Conservation (phyloP, 2,113 vertebrate species). For the Podarcis raffonei region DNA sequence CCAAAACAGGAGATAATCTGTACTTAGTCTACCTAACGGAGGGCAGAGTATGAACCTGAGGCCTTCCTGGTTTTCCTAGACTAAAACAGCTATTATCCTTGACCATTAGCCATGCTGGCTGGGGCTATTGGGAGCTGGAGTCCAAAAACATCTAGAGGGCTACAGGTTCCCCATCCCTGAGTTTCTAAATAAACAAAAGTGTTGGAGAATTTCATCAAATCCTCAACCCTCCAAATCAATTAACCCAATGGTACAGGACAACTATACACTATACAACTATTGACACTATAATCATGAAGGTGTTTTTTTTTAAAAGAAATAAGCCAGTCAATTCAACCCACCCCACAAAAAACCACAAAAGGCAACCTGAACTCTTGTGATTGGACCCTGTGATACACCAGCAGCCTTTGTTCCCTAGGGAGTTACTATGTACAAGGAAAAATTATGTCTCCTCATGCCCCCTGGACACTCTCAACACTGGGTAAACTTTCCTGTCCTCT, state of each 20-base stretch:
- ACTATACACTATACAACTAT: too few relatives aligned
- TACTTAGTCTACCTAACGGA: neutral
- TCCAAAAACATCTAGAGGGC: too few relatives aligned
- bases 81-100: too few relatives aligned
- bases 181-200: neutral
- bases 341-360: too few relatives aligned
- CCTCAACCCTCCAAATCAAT: neutral
- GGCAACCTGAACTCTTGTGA: neutral
- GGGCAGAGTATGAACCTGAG: too few relatives aligned
- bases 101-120: too few relatives aligned
- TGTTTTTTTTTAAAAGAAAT: neutral
- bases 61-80: too few relatives aligned
- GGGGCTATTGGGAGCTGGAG: too few relatives aligned
- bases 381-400: neutral
- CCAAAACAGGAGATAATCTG: neutral
- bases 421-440: neutral
- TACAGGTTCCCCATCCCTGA: too few relatives aligned
- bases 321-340: neutral
- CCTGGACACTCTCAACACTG: neutral
- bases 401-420: neutral
- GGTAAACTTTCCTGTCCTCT: neutral
- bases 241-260: neutral
- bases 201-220: neutral
- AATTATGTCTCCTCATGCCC: neutral
- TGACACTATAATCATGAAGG: neutral